phyloP scores from a whole-genome alignment of 2,888 invertebrate genomes.

The Dysmachus trigonus region DNA sequence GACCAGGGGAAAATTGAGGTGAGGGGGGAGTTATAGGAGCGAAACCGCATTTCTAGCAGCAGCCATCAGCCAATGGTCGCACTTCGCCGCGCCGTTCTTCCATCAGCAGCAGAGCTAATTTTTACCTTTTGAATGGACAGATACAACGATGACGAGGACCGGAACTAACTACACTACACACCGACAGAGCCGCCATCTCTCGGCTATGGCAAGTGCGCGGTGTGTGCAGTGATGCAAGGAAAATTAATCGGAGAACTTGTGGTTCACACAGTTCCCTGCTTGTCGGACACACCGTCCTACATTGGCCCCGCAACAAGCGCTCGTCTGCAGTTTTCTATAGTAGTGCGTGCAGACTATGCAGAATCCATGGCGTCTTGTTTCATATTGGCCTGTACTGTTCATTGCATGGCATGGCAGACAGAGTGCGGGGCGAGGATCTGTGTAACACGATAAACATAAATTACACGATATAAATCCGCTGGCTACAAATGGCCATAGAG shows the following conservation, averaged over 20 bases:
- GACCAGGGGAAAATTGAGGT: not conserved
- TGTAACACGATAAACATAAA: not conserved
- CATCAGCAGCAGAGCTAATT: not conserved
- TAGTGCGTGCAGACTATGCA: not conserved
- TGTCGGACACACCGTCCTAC: not conserved
- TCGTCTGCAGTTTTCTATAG: not conserved
- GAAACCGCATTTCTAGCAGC: not conserved
- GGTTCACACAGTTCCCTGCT: constrained; percentile 11
- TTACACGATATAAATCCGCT: not conserved
- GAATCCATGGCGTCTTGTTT: not conserved
- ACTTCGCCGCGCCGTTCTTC: not conserved
- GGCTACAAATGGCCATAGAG: not conserved
- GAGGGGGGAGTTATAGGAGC: not conserved
- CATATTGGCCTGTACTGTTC: not conserved
- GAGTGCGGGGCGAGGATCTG: not conserved
- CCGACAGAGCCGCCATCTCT: not conserved
- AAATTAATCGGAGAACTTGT: constrained; percentile 15
- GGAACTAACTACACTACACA: not conserved
- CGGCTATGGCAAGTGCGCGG: not conserved
- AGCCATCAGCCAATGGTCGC: not conserved
- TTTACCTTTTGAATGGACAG: not conserved
- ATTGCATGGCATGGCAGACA: not conserved
- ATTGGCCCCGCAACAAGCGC: not conserved
- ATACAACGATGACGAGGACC: not conserved
- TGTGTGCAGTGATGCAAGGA: constrained; percentile 2